These are phyloP conservation scores for Lasioglossum vierecki DNA, from an alignment of 2,888 invertebrate genomes.

Conservation along the genomic window DNA sequence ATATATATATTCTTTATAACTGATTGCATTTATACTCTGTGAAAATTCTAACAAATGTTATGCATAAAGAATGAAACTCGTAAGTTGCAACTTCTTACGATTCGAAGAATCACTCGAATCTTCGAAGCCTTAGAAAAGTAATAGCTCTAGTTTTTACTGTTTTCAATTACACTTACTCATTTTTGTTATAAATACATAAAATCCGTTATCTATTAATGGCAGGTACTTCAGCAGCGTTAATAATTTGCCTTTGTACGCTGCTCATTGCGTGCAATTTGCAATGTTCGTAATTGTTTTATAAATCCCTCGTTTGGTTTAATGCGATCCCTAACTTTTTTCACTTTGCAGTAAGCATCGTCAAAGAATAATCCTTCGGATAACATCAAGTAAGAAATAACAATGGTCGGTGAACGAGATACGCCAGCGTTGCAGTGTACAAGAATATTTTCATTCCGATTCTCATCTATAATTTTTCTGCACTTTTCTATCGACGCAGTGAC, in stretches of 20 bases:
- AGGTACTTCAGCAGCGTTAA: slow-evolving; percentile 23
- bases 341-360: slow-evolving; percentile 87
- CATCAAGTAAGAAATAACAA: slow-evolving; percentile 94
- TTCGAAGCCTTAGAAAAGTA: no score
- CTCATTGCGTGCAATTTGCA: slow-evolving; percentile 39
- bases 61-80: no score
- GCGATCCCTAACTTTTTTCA: slow-evolving; percentile 88
- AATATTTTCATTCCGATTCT: slow-evolving; percentile 85
- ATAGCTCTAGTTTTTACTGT: no score
- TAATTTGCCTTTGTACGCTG: neutral
- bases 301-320: slow-evolving; percentile 94
- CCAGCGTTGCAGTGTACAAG: slow-evolving; percentile 97
- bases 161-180: no score
- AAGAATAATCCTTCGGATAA: slow-evolving; percentile 86
- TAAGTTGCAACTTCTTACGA: no score
- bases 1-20: no score
- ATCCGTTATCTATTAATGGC: no score
- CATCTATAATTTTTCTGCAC: slow-evolving; percentile 88
- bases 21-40: no score
- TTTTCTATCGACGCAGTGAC: slow-evolving; percentile 85
- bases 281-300: slow-evolving; percentile 87
- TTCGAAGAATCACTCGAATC: no score
- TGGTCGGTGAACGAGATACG: slow-evolving; percentile 92
- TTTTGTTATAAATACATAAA: no score
- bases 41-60: no score